A percentile compares a stretch with the other conserved stretches of the same genome.
Conservation (phyloP, 2,888 invertebrate genomes). For the Altica lythri region DNA sequence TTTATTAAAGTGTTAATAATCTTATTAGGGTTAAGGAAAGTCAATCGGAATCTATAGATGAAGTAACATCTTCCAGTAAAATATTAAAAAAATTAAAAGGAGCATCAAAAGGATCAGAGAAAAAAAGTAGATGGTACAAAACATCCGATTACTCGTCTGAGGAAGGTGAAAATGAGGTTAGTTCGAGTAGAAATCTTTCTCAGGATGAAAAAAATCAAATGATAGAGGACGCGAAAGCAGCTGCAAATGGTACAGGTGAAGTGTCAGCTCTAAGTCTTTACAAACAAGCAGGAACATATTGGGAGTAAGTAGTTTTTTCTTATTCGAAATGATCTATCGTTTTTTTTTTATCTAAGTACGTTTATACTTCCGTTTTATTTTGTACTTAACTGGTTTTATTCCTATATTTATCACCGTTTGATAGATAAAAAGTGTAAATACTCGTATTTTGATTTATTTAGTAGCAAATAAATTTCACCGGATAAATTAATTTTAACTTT, state of each 20-base stretch:
- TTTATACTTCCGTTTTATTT: too few relatives aligned
- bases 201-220: constrained; percentile 56
- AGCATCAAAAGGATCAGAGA: too few relatives aligned
- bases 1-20: background rate
- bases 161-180: constrained; percentile 59
- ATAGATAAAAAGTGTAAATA: too few relatives aligned
- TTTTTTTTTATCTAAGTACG: too few relatives aligned
- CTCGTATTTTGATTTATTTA: too few relatives aligned
- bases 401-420: too few relatives aligned
- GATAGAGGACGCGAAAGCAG: constrained; percentile 61
- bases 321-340: too few relatives aligned
- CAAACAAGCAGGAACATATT: constrained; percentile 79
- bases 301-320: constrained; percentile 70
- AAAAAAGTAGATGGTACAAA: constrained; percentile 50
- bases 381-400: too few relatives aligned
- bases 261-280: constrained; percentile 75
- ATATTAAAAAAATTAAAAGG: constrained; percentile 41
- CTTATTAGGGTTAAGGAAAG: constrained; percentile 38
- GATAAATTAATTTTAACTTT: too few relatives aligned
- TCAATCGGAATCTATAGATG: constrained; percentile 51
- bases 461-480: too few relatives aligned
- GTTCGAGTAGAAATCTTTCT: constrained; percentile 57
- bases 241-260: constrained; percentile 60
- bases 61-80: constrained; percentile 47
- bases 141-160: constrained; percentile 71